Conservation (phyloP, 1,140 invertebrate species). For the Lasioglossum albipes region DNA sequence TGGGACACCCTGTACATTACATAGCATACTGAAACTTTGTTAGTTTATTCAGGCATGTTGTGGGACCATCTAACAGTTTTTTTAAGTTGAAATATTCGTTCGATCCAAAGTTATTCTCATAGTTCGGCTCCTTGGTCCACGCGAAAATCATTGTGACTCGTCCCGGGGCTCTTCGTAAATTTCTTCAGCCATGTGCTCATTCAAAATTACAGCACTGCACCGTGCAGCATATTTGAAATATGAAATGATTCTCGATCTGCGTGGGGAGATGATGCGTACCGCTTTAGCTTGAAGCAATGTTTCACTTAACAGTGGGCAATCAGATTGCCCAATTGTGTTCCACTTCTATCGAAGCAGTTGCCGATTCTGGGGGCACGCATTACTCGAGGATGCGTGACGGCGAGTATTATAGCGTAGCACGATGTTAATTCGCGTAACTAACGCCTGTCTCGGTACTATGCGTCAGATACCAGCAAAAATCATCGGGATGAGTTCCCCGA, state of each 20-base stretch:
- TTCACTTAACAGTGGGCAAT: neutral
- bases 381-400: conserved; percentile 46
- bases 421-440: conserved; percentile 60
- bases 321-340: conserved; percentile 35
- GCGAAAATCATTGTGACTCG: no score
- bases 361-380: conserved; percentile 41
- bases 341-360: conserved; percentile 56
- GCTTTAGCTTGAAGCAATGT: neutral
- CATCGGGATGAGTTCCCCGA: conserved; percentile 47
- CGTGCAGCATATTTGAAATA: no score
- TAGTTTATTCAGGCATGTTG: neutral
- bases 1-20: no score
- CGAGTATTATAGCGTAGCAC: conserved; percentile 31
- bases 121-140: no score
- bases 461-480: conserved; percentile 32
- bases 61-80: no score
- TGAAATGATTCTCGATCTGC: neutral
- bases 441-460: conserved; percentile 10
- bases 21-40: no score
- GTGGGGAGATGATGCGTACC: neutral
- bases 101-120: neutral
- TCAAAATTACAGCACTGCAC: no score
- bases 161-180: no score
- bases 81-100: no score
- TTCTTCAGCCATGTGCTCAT: no score